These are phyloP conservation scores for Papilio polytes DNA, from an alignment of 1,140 invertebrate genomes.

Conservation along the genomic window DNA sequence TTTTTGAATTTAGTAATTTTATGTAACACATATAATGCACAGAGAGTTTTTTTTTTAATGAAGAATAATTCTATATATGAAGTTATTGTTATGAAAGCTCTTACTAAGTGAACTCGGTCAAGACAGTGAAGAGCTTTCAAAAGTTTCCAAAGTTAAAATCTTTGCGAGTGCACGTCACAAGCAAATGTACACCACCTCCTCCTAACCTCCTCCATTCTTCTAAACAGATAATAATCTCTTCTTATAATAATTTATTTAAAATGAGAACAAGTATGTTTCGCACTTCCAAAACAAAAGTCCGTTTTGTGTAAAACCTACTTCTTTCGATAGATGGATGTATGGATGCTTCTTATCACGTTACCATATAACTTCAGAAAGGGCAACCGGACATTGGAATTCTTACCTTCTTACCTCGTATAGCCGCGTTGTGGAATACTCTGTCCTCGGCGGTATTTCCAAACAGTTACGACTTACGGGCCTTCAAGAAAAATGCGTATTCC, in stretches of 20 bases:
- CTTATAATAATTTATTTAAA: constrained; percentile 1
- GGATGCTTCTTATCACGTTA: too few species aligned
- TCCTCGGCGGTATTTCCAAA: too few species aligned
- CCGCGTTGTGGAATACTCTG: too few species aligned
- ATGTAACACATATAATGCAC: background rate
- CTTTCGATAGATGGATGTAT: too few species aligned
- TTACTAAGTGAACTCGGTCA: constrained; percentile 11
- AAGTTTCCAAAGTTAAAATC: constrained; percentile 22
- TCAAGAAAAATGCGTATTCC: too few species aligned
- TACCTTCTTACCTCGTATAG: too few species aligned
- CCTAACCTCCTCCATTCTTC: background rate
- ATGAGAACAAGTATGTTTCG: background rate
- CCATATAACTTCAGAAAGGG: too few species aligned
- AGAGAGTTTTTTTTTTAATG: background rate
- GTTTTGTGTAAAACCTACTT: too few species aligned
- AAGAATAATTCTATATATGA: background rate
- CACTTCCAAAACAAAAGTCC: too few species aligned
- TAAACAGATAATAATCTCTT: background rate
- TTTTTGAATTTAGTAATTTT: too few species aligned
- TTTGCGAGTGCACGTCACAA: constrained; percentile 13
- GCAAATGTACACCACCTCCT: background rate
- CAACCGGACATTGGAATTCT: too few species aligned
- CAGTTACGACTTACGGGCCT: too few species aligned
- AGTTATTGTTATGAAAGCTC: constrained; percentile 12
- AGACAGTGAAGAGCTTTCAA: constrained; percentile 21